phyloP scores from a whole-genome alignment of 1,140 invertebrate genomes.

The Dendrolimus punctatus region DNA sequence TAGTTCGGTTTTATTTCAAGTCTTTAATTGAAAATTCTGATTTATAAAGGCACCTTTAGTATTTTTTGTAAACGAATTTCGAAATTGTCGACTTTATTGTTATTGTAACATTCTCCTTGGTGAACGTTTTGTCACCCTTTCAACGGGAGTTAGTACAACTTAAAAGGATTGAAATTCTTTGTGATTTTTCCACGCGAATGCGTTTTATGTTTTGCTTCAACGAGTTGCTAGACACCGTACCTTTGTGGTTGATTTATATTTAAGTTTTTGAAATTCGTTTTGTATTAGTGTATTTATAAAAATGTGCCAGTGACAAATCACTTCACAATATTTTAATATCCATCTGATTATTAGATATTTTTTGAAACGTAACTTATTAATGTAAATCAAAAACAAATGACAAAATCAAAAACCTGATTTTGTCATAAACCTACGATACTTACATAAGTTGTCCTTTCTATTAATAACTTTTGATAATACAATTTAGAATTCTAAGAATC shows the following conservation, averaged over 20 bases:
- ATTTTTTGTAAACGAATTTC: conserved; percentile 1
- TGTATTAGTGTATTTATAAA: conserved; percentile 24
- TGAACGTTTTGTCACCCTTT: conserved; percentile 39
- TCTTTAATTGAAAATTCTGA: background rate
- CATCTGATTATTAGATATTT: too few relatives aligned
- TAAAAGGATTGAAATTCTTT: conserved; percentile 38
- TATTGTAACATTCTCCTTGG: conserved; percentile 14
- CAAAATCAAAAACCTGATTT: too few relatives aligned
- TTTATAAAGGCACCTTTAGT: conserved; percentile 2
- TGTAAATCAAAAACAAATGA: too few relatives aligned
- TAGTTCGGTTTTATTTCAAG: too few relatives aligned
- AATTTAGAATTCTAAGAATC: too few relatives aligned
- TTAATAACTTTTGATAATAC: too few relatives aligned
- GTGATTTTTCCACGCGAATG: conserved; percentile 45
- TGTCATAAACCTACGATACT: too few relatives aligned
- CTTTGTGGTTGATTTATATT: conserved; percentile 35
- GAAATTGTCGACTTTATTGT: conserved; percentile 30
- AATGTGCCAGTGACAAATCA: background rate
- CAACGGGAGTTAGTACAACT: conserved; percentile 22
- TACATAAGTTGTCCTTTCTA: too few relatives aligned
- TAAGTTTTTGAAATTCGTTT: conserved; percentile 29
- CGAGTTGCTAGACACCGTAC: conserved; percentile 34
- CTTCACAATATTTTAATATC: too few relatives aligned
- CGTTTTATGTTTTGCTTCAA: conserved; percentile 43
- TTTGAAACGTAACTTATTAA: too few relatives aligned